Conservation (phyloP, 2,113 vertebrate species). For the Trichechus manatus region DNA sequence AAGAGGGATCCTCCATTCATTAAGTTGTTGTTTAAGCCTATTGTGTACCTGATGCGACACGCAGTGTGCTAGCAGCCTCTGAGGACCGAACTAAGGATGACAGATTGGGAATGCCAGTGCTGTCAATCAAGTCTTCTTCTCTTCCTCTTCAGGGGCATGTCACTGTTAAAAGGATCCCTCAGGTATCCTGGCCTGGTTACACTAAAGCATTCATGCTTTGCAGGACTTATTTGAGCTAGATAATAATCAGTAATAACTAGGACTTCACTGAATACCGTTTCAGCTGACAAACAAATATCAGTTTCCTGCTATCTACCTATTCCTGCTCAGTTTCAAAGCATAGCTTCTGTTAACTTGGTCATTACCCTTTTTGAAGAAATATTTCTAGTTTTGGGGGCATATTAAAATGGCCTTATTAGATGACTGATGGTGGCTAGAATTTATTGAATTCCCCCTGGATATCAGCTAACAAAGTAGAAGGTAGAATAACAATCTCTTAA, state of each 20-base stretch:
- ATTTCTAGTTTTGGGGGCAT: not conserved
- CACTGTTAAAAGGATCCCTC: not conserved
- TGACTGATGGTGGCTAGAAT: not conserved
- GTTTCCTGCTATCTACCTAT: not conserved
- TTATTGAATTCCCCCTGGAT: slow-evolving; percentile 1
- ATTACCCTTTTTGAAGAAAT: not conserved
- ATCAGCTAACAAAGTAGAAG: slow-evolving; percentile 31
- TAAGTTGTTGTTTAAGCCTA: not conserved
- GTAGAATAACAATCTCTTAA: slow-evolving; percentile 9
- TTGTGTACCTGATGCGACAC: not conserved
- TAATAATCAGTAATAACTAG: not conserved
- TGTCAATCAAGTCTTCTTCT: not conserved
- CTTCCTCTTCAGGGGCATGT: not conserved
- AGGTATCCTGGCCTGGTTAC: not conserved
- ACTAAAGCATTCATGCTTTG: not conserved
- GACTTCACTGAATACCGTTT: not conserved
- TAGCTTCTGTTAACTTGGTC: slow-evolving; percentile 12
- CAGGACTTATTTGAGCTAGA: not conserved
- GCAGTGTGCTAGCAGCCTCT: not conserved
- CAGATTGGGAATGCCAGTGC: no score
- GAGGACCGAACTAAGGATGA: not conserved
- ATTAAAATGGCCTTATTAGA: slow-evolving; percentile 7
- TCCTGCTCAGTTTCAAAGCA: not conserved
- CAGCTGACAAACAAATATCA: not conserved
- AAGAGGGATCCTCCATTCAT: not conserved